phyloP scores from a whole-genome alignment of 1,140 invertebrate genomes.

The Alviniconcha marisindica region DNA sequence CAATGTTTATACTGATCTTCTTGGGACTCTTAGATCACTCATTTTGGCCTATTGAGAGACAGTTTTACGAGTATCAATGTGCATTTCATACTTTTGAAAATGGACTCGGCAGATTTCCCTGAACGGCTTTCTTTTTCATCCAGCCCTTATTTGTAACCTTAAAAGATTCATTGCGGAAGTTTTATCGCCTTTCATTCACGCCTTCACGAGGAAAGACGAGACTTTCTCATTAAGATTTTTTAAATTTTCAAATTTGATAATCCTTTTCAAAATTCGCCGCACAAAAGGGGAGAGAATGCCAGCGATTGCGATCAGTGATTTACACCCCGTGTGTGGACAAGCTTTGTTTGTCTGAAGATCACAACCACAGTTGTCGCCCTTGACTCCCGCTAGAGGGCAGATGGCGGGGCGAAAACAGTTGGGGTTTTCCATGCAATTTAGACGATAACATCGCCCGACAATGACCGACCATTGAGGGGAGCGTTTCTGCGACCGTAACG shows the following conservation, averaged over 20 bases:
- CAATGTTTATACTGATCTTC: too few species aligned
- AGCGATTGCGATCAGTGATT: slow-evolving; percentile 38
- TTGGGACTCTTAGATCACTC: too few species aligned
- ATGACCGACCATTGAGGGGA: neutral
- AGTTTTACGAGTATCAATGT: too few species aligned
- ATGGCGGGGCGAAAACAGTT: slow-evolving; percentile 27
- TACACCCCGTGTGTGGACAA: slow-evolving; percentile 1
- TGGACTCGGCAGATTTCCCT: too few species aligned
- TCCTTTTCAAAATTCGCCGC: neutral
- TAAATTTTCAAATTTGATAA: neutral
- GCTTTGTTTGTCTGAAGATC: slow-evolving; percentile 37
- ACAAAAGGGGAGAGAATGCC: neutral
- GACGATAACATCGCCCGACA: slow-evolving; percentile 31
- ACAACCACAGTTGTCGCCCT: slow-evolving; percentile 35
- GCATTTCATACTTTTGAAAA: too few species aligned
- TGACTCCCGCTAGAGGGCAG: slow-evolving; percentile 10
- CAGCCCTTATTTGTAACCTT: too few species aligned
- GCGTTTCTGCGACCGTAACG: slow-evolving; percentile 35
- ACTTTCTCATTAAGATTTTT: slow-evolving; percentile 15
- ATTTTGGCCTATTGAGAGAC: too few species aligned
- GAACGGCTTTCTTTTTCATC: too few species aligned
- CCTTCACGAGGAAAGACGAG: neutral
- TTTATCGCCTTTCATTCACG: too few species aligned
- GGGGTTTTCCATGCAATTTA: slow-evolving; percentile 36
- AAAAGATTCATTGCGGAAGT: too few species aligned